Evolutionary conservation across 2,797 vertebrate genomes (phyloP), one percentile per base, ranked within the genome.

Genomic region (Jordanella pulchra): DNA sequence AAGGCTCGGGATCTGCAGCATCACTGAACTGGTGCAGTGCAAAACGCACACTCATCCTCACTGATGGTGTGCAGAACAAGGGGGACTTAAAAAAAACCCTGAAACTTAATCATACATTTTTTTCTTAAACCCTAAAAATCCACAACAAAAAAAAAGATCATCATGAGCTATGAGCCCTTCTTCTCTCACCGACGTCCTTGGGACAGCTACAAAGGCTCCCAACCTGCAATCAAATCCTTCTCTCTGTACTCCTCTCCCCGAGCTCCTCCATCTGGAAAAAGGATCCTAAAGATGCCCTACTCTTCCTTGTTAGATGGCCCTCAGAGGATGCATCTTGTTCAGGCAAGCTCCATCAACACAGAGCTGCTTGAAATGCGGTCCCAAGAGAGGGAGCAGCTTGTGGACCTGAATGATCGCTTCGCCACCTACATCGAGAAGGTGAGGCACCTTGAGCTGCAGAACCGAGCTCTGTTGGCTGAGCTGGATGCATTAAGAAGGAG

Each of bases 41-140:
- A 91, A 93, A 87, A 77, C 87, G 86, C 94, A 90, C 82, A 87
- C 92, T 94, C 94, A 93, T 92, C 92, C 91, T 93, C 94, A 93
- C 89, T 75, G 86, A 94, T 93, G 93, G 94, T 95, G 94, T 95
- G 95, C 92, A 95, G 94, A 95, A 95, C 89, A 95, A 95, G 94
- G 94, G 94, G 94, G 94, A 95, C 93, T 91, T 93, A 86, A 91
- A 92, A 87, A 69, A 65, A 73, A 84, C 65, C 85, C 73, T 82
- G 78, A 88, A 90, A 87, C 86, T 74, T 51, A 77, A 92, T 90
- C 87, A 92, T 87, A 72, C 88, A 89, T 83, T 63, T 72, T 87
- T 86, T 86, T 86, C 91, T 89, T 89, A 81, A 88, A 82, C 79
- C 89, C 88, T 63, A 87, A 87, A 87, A 87, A 82, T 42, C 72